A percentile compares a stretch with the other conserved stretches of the same genome.
These are phyloP conservation scores for Tuta absoluta DNA, from an alignment of 2,888 invertebrate species.

Conservation along the genomic window DNA sequence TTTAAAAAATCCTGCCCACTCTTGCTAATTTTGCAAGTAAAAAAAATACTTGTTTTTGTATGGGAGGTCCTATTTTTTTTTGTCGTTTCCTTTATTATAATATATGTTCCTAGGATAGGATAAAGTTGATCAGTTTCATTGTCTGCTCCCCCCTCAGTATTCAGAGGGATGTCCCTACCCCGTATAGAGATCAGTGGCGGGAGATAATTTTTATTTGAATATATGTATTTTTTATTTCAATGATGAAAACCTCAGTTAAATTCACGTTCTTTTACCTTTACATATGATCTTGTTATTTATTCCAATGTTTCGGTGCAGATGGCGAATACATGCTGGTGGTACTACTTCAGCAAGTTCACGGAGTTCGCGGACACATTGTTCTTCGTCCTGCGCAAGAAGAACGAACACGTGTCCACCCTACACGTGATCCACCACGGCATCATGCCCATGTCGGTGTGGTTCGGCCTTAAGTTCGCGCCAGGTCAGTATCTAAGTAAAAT, in stretches of 20 bases:
- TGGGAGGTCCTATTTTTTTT: no score
- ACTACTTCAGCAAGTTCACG: constrained; percentile 97
- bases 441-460: constrained; percentile 98
- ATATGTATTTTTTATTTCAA: no score
- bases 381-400: constrained; percentile 97
- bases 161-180: no score
- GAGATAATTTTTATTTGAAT: background rate
- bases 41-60: no score
- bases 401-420: constrained; percentile 94
- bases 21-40: no score
- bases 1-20: no score
- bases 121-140: no score
- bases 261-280: background rate
- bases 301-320: constrained; percentile 81
- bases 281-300: background rate
- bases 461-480: constrained; percentile 97
- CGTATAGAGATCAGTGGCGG: no score
- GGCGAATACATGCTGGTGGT: constrained; percentile 97
- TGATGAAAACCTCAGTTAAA: no score
- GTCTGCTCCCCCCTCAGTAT: no score
- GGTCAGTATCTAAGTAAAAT: constrained; percentile 77
- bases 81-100: no score
- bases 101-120: no score
- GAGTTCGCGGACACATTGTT: constrained; percentile 98
- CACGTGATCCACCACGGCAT: constrained; percentile 98